Evolutionary conservation across 2,113 vertebrate genomes (phyloP).

Genomic region (Amphiprion percula): DNA sequence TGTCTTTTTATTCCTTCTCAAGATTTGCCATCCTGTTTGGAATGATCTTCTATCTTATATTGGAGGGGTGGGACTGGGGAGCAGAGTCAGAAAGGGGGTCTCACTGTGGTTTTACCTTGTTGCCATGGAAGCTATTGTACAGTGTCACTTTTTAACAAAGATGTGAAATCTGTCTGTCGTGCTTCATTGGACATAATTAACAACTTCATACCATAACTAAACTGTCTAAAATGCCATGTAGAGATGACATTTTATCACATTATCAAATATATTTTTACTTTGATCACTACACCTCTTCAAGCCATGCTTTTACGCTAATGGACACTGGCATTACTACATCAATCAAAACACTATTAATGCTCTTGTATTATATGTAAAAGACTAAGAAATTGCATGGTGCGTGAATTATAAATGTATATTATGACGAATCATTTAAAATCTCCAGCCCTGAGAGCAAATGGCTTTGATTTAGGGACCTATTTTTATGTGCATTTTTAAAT

Average conservation of each 20-base stretch:
- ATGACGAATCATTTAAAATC: constrained; percentile 79
- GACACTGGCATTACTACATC: constrained; percentile 69
- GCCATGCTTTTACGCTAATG: constrained; percentile 68
- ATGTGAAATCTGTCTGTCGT: constrained; percentile 69
- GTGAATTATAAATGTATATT: constrained; percentile 84
- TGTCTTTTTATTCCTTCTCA: constrained; percentile 75
- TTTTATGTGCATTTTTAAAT: constrained; percentile 83
- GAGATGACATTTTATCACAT: constrained; percentile 55
- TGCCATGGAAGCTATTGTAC: constrained; percentile 82
- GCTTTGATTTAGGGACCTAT: constrained; percentile 78
- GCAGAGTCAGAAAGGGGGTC: constrained; percentile 51
- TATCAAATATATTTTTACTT: constrained; percentile 73
- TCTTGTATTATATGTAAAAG: constrained; percentile 87
- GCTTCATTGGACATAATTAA: constrained; percentile 72
- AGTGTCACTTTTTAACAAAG: constrained; percentile 86
- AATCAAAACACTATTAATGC: constrained; percentile 72
- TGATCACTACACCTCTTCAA: constrained; percentile 66
- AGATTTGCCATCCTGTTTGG: constrained; percentile 74
- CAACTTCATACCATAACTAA: constrained; percentile 62
- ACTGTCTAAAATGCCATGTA: constrained; percentile 54
- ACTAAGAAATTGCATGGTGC: constrained; percentile 85
- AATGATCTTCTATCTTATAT: constrained; percentile 78
- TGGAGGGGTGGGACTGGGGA: constrained; percentile 34
- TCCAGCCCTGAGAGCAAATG: constrained; percentile 72
- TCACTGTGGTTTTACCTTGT: constrained; percentile 77